Evolutionary conservation across 1,140 invertebrate genomes (phyloP).

Genomic region (Drosophila gunungcola): DNA sequence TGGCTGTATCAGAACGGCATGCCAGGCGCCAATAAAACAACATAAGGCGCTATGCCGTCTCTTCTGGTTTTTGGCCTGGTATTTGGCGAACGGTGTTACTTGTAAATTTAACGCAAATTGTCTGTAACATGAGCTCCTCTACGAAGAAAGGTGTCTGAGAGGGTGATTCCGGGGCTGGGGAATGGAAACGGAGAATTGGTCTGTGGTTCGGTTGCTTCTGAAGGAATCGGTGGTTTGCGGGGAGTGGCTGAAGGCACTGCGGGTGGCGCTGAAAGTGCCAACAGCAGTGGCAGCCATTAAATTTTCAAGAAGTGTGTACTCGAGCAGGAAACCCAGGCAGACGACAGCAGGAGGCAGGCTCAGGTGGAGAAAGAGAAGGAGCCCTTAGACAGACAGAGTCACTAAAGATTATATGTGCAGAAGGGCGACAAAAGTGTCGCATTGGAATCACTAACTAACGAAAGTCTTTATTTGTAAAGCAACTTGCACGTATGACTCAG

Average conservation of each 20-base stretch:
- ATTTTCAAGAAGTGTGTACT: constrained; percentile 73
- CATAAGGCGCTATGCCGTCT: constrained; percentile 31
- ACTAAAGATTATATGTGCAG: constrained; percentile 46
- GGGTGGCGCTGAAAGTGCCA: constrained; percentile 50
- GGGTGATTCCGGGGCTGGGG: neutral
- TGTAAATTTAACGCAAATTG: constrained; percentile 83
- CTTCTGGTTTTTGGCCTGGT: constrained; percentile 39
- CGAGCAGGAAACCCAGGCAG: constrained; percentile 40
- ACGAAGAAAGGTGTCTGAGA: constrained; percentile 54
- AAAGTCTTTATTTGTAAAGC: constrained; percentile 3
- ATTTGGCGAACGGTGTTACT: constrained; percentile 68
- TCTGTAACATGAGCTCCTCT: constrained; percentile 75
- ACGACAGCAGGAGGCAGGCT: constrained; percentile 30
- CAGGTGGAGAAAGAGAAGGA: constrained; percentile 2
- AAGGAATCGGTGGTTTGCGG: neutral
- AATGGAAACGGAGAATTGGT: constrained; percentile 1
- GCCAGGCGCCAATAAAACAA: constrained; percentile 47
- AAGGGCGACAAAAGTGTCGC: constrained; percentile 64
- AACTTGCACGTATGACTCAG: constrained; percentile 4
- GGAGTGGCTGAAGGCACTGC: neutral
- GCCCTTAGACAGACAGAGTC: constrained; percentile 23
- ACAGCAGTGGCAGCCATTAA: constrained; percentile 74
- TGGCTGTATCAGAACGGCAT: constrained; percentile 33
- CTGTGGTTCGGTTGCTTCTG: constrained; percentile 29
- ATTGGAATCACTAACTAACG: constrained; percentile 9